These are phyloP conservation scores for Artibeus lituratus DNA, from an alignment of 2,797 vertebrate species.

Conservation along the genomic window DNA sequence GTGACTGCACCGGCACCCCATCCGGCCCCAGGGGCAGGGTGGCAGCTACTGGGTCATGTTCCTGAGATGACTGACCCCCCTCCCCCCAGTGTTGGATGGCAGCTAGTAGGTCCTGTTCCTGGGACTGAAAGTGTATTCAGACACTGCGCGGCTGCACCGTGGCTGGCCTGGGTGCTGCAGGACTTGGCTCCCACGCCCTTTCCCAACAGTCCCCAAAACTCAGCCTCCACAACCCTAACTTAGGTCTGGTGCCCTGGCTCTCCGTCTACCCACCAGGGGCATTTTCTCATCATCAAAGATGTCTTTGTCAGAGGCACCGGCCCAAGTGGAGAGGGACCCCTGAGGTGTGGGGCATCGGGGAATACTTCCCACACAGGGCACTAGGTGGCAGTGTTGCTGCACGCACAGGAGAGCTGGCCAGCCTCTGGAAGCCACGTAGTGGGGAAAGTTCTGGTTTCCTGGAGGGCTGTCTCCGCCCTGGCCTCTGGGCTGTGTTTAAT, in stretches of 20 bases:
- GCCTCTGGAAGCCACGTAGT: not conserved
- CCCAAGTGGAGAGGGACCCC: not conserved
- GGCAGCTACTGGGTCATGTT: too few relatives aligned
- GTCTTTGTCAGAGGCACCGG: not conserved
- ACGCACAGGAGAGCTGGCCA: not conserved
- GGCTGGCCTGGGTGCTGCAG: not conserved
- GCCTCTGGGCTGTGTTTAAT: constrained; percentile 11
- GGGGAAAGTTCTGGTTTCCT: not conserved
- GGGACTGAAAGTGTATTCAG: not conserved
- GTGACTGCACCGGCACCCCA: not conserved
- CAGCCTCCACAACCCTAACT: not conserved
- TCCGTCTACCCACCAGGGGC: not conserved
- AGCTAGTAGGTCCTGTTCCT: not conserved
- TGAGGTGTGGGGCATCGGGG: not conserved
- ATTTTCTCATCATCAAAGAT: not conserved
- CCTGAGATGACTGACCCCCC: too few relatives aligned
- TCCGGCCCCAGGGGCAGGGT: too few relatives aligned
- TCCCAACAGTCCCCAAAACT: not conserved
- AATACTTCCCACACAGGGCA: constrained; percentile 45
- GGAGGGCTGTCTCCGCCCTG: not conserved
- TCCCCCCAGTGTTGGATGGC: not conserved
- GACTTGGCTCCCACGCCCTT: not conserved
- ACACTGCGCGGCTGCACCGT: not conserved
- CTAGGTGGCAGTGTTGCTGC: constrained; percentile 80
- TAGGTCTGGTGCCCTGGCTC: not conserved